Evolutionary conservation across 2,888 invertebrate species (phyloP), one percentile per base, ranked within the genome.

Genomic region (Campoplex capitator): DNA sequence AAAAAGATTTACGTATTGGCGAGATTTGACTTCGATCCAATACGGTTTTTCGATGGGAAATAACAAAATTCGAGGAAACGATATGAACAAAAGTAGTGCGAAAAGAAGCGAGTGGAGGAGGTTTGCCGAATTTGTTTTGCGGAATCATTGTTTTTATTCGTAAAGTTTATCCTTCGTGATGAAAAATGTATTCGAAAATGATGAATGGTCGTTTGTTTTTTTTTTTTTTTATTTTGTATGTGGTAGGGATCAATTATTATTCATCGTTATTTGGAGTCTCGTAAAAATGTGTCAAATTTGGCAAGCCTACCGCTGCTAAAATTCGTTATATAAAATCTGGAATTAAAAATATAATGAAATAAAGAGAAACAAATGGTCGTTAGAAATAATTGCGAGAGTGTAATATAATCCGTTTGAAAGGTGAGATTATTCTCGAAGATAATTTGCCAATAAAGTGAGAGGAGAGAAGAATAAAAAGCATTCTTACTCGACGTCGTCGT

Each of bases 61-160:
- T 58, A n/a, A 9, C 58, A 28, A 86, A 78, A 81, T 62, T 62
- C 16, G 32, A 83, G 67, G 45, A 84, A 80, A 68, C 73, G 85
- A 84, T 45, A 80, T 83, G 82, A 68, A 84, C 83, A 84, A 89
- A 82, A n/a, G n/a, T 78, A 79, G 68, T 74, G 86, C 9, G 8
- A 16, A 35, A 73, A 86, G 76, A 79, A 84, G 38, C 16, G 32
- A 75, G 67, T 62, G 75, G 48, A 56, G 65, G 13, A 74, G 74
- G 62, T 79, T 83, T 83, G 82, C 75, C 86, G 58, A 78, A 83
- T 81, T 82, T 84, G 51, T 78, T 68, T 73, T 68, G 2, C 38
- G 13, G 79, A 51, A 62, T 16, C 6, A 18, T 83, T 87, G 38
- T 82, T 75, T 48, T 18, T 78, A 23, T 51, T 87, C 45, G 42